Evolutionary conservation across 2,797 vertebrate genomes (phyloP).

Genomic region (Myripristis murdjan): DNA sequence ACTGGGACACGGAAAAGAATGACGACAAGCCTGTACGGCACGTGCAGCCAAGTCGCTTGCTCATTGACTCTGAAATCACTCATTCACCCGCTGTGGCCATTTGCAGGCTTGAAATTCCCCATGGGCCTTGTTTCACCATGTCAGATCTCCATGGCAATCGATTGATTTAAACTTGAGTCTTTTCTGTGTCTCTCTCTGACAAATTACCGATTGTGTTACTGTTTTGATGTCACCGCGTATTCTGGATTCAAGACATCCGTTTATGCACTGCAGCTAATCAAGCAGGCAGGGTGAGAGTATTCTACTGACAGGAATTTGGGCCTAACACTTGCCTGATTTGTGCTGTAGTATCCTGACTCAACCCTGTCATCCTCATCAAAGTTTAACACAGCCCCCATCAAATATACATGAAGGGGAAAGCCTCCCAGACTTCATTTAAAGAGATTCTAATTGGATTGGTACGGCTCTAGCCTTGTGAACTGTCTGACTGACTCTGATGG

Average conservation of each 20-base stretch:
- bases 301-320: slow-evolving; percentile 12
- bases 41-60: slow-evolving; percentile 26
- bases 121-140: neutral
- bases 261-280: slow-evolving; percentile 3
- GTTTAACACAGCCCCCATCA: slow-evolving; percentile 42
- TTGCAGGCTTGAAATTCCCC: slow-evolving; percentile 26
- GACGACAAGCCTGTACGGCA: slow-evolving; percentile 20
- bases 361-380: slow-evolving; percentile 40
- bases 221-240: neutral
- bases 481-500: slow-evolving; percentile 36
- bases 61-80: slow-evolving; percentile 27
- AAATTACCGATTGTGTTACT: neutral
- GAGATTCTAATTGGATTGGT: slow-evolving; percentile 56
- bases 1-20: slow-evolving; percentile 45
- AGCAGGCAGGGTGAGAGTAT: neutral
- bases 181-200: slow-evolving; percentile 8
- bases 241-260: neutral
- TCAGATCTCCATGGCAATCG: neutral
- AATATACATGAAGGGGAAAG: slow-evolving; percentile 46
- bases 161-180: neutral
- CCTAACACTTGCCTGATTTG: slow-evolving; percentile 17
- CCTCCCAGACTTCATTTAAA: slow-evolving; percentile 43
- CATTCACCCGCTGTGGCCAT: slow-evolving; percentile 20
- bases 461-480: slow-evolving; percentile 28
- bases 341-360: slow-evolving; percentile 30